Percentiles rank a stretch among this genome's conserved stretches.
Evolutionary conservation across 2,113 vertebrate species (phyloP).

Genomic region (Xiphias gladius): DNA sequence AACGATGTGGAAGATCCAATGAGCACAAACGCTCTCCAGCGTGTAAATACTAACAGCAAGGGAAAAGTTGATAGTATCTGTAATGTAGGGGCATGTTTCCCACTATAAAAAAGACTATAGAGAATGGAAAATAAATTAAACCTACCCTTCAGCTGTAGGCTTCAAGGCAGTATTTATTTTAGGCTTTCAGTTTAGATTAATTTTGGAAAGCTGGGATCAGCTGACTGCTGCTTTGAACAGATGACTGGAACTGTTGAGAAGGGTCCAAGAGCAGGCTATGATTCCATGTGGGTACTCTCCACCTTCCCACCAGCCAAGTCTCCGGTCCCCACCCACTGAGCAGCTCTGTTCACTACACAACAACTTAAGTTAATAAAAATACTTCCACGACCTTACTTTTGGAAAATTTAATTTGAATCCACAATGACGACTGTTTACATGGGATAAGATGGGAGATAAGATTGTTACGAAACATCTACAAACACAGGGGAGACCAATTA

Average conservation of each 20-base stretch:
- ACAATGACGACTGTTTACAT: background rate
- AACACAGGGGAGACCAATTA: background rate
- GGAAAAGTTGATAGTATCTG: background rate
- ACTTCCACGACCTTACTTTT: background rate
- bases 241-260: background rate
- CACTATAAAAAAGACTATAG: background rate
- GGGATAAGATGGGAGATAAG: background rate
- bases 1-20: background rate
- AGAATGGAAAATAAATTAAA: conserved; percentile 7
- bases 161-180: background rate
- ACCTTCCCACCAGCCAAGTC: background rate
- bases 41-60: background rate
- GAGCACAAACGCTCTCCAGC: background rate
- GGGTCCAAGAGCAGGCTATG: background rate
- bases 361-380: background rate
- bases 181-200: background rate
- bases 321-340: background rate
- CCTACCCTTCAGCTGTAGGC: background rate
- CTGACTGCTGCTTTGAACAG: background rate
- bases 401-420: background rate
- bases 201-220: conserved; percentile 8
- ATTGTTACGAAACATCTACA: background rate
- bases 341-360: background rate
- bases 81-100: background rate
- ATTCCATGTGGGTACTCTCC: background rate